phyloP scores from a whole-genome alignment of 1,140 invertebrate genomes.

The Paraescarpia echinospica region DNA sequence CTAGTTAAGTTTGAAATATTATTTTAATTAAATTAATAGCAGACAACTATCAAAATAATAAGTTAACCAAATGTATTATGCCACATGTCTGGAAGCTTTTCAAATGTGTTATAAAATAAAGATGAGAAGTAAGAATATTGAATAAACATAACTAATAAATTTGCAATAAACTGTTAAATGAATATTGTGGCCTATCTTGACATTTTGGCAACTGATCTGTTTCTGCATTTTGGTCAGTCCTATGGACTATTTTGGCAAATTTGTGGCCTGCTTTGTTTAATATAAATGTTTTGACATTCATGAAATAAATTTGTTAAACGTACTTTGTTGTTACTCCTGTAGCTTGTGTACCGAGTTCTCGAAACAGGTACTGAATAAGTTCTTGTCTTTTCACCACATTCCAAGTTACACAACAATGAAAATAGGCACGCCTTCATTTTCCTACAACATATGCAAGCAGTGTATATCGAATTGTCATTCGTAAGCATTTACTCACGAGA shows the following conservation, averaged over 20 bases:
- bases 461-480: neutral
- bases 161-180: too few species aligned
- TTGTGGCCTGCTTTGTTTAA: neutral
- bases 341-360: slow-evolving; percentile 21
- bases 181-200: neutral
- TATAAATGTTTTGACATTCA: too few species aligned
- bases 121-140: too few species aligned
- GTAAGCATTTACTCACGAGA: neutral
- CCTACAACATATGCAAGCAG: neutral
- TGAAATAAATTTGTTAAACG: neutral
- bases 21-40: too few species aligned
- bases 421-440: neutral
- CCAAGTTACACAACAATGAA: neutral
- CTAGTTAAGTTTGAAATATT: too few species aligned
- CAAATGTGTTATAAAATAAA: too few species aligned
- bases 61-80: too few species aligned
- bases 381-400: neutral
- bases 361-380: slow-evolving; percentile 11
- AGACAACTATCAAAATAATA: too few species aligned
- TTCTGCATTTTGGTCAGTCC: too few species aligned
- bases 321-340: neutral
- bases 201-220: neutral
- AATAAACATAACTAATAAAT: too few species aligned
- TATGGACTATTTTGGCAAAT: neutral
- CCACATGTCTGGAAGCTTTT: too few species aligned